Evolutionary conservation across 2,113 vertebrate species (phyloP).

Genomic region (Paralichthys olivaceus): DNA sequence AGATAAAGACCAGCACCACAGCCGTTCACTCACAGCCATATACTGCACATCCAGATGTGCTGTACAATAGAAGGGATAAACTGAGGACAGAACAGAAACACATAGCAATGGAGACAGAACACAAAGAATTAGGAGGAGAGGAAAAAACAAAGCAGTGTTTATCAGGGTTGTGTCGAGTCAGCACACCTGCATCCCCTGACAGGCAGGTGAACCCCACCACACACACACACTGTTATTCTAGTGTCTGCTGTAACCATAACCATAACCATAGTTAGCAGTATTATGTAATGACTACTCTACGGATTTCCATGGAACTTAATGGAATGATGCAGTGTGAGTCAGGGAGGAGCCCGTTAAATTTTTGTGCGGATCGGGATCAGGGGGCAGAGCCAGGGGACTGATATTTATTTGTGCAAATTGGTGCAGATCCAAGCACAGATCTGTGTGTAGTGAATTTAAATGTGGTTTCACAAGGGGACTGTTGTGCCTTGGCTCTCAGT

Average conservation of each 20-base stretch:
- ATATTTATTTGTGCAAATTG: no score
- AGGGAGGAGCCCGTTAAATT: background rate
- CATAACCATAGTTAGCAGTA: background rate
- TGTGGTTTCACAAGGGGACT: no score
- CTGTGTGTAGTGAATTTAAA: background rate
- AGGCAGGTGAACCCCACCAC: background rate
- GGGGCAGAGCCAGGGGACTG: background rate
- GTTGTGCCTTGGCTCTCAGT: no score
- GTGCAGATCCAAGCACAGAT: no score
- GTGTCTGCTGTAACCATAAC: background rate
- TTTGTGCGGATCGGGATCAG: background rate
- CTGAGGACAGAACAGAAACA: background rate
- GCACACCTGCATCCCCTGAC: background rate
- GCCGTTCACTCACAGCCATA: background rate
- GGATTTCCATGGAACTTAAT: background rate
- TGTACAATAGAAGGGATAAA: background rate
- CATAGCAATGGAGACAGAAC: background rate
- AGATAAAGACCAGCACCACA: background rate
- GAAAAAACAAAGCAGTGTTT: background rate
- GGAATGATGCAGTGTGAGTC: background rate
- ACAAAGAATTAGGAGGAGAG: no score
- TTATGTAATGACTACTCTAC: no score
- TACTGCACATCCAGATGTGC: background rate
- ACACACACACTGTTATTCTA: background rate
- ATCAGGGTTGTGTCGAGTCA: background rate